Evolutionary conservation across 2,888 invertebrate genomes (phyloP).

Genomic region (Ophraella communa): DNA sequence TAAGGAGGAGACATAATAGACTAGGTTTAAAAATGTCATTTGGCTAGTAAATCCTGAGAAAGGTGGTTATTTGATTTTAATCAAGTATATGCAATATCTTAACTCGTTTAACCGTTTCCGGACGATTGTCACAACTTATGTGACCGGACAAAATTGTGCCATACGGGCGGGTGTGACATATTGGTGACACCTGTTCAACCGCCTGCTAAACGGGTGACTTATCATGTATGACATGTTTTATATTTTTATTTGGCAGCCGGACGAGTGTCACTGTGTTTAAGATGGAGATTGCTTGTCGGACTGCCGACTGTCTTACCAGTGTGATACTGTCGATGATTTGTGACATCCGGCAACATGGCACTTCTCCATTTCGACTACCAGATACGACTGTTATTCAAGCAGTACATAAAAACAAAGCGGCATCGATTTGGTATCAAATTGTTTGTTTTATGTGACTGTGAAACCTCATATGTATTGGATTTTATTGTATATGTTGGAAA

Average conservation of each 20-base stretch:
- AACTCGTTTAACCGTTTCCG: conserved; percentile 20
- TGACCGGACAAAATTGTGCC: too few species aligned
- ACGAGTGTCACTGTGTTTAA: too few species aligned
- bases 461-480: too few species aligned
- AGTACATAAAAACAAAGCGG: conserved; percentile 13
- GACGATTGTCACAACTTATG: conserved; percentile 15
- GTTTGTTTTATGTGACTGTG: not conserved
- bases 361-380: conserved; percentile 1
- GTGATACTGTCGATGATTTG: too few species aligned
- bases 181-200: conserved; percentile 18
- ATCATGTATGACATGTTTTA: conserved; percentile 20
- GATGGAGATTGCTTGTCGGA: too few species aligned
- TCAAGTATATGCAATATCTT: too few species aligned
- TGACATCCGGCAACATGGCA: conserved; percentile 7
- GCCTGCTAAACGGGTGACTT: conserved; percentile 24
- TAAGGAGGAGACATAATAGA: too few species aligned
- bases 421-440: not conserved
- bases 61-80: too few species aligned
- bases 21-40: too few species aligned
- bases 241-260: conserved; percentile 22
- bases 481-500: too few species aligned
- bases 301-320: conserved; percentile 19
- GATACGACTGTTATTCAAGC: conserved; percentile 1
- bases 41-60: too few species aligned
- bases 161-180: conserved; percentile 25